These are phyloP conservation scores for Hololepta plana DNA, from an alignment of 2,888 invertebrate genomes.

Conservation along the genomic window DNA sequence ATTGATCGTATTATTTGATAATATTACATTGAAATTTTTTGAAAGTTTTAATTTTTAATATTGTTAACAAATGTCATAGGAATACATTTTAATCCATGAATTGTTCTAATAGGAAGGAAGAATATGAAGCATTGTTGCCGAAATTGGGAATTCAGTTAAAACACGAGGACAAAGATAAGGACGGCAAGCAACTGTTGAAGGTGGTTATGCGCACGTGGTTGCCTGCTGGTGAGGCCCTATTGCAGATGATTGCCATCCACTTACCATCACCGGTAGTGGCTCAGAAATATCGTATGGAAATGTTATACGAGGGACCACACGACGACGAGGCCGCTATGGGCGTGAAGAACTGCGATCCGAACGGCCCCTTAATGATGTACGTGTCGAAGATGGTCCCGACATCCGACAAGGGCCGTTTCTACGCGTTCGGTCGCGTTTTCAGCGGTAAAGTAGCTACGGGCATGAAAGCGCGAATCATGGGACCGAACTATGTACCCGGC, in stretches of 20 bases:
- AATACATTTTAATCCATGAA: neutral
- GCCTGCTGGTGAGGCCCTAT: conserved; percentile 96
- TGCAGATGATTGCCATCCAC: conserved; percentile 99
- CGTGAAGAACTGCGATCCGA: conserved; percentile 86
- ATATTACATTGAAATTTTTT: too few species aligned
- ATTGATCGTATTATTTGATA: too few species aligned
- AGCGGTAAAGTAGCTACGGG: conserved; percentile 81
- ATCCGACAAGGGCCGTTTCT: conserved; percentile 98
- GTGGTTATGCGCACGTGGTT: conserved; percentile 98
- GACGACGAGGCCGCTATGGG: conserved; percentile 72
- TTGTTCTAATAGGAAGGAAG: conserved; percentile 87
- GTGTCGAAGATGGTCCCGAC: conserved; percentile 99
- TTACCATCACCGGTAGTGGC: conserved; percentile 97
- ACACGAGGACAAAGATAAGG: conserved; percentile 90
- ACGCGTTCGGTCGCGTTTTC: conserved; percentile 99
- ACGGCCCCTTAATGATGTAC: conserved; percentile 99
- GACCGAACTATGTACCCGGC: conserved; percentile 93
- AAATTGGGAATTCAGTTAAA: conserved; percentile 86
- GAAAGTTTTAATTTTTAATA: neutral
- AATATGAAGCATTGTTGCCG: conserved; percentile 68
- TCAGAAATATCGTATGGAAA: conserved; percentile 98
- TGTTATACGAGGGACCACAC: conserved; percentile 77
- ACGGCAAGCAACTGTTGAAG: conserved; percentile 91
- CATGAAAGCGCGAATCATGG: conserved; percentile 95
- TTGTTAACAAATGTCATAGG: conserved; percentile 1